Percentiles rank a stretch among this genome's conserved stretches.
phyloP scores from a whole-genome alignment of 37 sponge, comb jelly and placozoan species.

The Geodia barretti region DNA sequence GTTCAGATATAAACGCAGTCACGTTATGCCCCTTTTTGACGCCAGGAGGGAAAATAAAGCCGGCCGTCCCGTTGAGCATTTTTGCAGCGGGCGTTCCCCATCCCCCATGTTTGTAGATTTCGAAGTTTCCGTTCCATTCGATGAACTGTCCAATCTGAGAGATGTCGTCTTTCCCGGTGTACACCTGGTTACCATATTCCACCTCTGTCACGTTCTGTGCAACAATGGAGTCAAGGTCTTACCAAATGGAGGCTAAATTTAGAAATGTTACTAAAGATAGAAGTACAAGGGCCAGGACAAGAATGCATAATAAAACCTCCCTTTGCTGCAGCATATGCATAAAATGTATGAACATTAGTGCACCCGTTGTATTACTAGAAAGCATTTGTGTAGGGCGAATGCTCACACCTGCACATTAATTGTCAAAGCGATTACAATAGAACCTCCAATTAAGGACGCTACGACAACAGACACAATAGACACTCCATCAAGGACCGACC shows the following conservation, averaged over 20 bases:
- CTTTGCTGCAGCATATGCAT: too few relatives aligned
- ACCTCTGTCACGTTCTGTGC: constrained; percentile 5
- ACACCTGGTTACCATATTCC: constrained; percentile 27
- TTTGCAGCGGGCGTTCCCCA: constrained; percentile 65
- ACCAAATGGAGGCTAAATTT: background rate
- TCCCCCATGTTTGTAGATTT: constrained; percentile 11
- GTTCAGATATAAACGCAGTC: constrained; percentile 59
- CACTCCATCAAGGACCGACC: too few relatives aligned
- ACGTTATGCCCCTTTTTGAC: constrained; percentile 47
- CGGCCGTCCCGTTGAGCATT: constrained; percentile 70
- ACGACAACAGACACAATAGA: too few relatives aligned
- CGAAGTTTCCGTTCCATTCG: constrained; percentile 57
- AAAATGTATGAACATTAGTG: too few relatives aligned
- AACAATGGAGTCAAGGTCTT: background rate
- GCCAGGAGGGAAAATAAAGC: constrained; percentile 69
- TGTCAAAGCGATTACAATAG: too few relatives aligned
- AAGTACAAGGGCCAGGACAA: too few relatives aligned
- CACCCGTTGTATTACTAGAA: too few relatives aligned
- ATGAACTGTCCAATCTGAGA: constrained; percentile 44
- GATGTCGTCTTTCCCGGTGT: constrained; percentile 61
- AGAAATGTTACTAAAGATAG: too few relatives aligned
- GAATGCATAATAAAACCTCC: too few relatives aligned
- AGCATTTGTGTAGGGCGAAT: too few relatives aligned
- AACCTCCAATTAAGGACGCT: too few relatives aligned
- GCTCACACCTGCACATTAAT: too few relatives aligned